Percentiles rank a stretch among this genome's conserved stretches.
Evolutionary conservation across 2,113 vertebrate genomes (phyloP).

Genomic region (Microcebus murinus): DNA sequence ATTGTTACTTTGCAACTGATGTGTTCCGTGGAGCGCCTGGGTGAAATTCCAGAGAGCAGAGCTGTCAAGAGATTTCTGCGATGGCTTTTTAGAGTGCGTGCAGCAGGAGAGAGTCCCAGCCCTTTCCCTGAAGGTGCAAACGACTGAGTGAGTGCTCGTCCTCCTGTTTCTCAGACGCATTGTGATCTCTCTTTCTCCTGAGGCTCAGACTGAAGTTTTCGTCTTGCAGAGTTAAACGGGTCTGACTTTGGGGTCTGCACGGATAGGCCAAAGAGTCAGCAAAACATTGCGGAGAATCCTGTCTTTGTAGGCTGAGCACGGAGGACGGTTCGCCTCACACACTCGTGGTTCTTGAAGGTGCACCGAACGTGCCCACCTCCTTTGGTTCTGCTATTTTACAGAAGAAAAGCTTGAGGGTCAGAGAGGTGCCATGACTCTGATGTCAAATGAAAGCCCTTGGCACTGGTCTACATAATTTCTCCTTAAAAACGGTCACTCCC

Average conservation of each 20-base stretch:
- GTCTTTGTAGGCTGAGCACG: fast-evolving
- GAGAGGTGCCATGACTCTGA: fast-evolving
- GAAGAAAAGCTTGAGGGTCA: not conserved
- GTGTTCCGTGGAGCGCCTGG: slow-evolving; percentile 74
- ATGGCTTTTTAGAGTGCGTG: slow-evolving; percentile 71
- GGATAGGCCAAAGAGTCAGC: fast-evolving
- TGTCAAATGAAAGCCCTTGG: fast-evolving
- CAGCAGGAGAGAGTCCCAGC: not conserved
- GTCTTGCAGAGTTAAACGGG: fast-evolving
- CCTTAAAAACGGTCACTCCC: fast-evolving
- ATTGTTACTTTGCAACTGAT: slow-evolving; percentile 80
- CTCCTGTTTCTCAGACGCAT: not conserved
- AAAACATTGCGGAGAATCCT: not conserved
- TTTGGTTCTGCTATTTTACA: not conserved
- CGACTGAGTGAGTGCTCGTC: fast-evolving
- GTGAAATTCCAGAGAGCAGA: slow-evolving; percentile 68
- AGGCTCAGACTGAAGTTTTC: not conserved
- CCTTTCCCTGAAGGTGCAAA: not conserved
- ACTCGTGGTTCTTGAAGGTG: fast-evolving
- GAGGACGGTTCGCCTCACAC: no score
- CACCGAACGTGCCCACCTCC: fast-evolving
- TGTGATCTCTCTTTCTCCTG: fast-evolving
- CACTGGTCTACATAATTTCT: not conserved
- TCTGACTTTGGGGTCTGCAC: not conserved
- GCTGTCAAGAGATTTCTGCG: slow-evolving; percentile 69